Evolutionary conservation across 2,113 vertebrate species (phyloP), one percentile per base, ranked within the genome.

Genomic region (Taxidea taxus): DNA sequence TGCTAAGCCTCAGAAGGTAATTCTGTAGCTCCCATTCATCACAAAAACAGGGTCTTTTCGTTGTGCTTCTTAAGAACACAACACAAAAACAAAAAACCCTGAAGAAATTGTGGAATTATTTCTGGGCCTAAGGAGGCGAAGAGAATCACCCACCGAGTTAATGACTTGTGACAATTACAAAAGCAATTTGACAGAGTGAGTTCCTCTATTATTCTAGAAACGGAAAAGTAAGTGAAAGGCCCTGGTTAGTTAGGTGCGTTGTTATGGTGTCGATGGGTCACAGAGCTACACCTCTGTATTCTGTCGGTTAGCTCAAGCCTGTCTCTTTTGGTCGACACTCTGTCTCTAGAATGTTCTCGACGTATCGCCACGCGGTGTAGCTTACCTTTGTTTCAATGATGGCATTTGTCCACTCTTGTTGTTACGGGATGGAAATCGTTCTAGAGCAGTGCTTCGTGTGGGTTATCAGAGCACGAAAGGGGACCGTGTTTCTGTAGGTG

Each of bases 21-120:
- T 93, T 75, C 93, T 96, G 68, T 96, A 91, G 89, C 97, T 98
- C 98, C 85, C 97, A 94, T 97, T 98, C 94, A 96, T 95, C 95
- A 91, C 42, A 56, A 89, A 97, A 97, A 0, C 0, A 1, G 27
- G n/a, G 81, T 21, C 77, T 97, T 98, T 96, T 80, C 82, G 47
- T 90, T 68, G 3, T 44, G 58, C 81, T 98, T 93, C 96, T 98
- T 68, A 87, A 47, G 77, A 51, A 87, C 54, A 85, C 51, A 51
- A 21, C 91, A 58, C 20, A 68, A 44, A 81, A 60, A 87, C 47
- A 85, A 47, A 86, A 21, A 91, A 58, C 64, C 25, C 95, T 95
- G 87, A 97, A 98, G 90, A 94, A 95, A 98, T 97, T 3, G 0
- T 95, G 56, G 93, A 94, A 83, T 98, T 97, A 90, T 97, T 97